Base-by-base conservation (phyloP, 2,888 invertebrate species). In the Noctua pronuba region DNA sequence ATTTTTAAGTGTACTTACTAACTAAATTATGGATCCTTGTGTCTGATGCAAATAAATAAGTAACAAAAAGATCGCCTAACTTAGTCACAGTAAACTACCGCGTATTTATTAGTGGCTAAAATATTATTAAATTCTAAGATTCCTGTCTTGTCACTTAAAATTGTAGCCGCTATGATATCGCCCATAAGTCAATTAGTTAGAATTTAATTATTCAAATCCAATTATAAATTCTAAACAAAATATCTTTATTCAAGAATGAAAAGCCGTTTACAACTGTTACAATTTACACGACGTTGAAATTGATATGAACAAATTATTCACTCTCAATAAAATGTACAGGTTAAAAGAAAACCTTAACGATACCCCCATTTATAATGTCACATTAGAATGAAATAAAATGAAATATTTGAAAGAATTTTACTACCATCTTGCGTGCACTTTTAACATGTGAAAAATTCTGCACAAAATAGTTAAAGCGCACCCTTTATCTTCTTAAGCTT, bases 171-270 rank as follows among this genome's bases (percentile, higher is more conserved):
- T 13, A 46, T 35, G 31, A 62, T 73, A 68, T 52, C 41, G 24
- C n/a, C 44, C 10, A 38, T 73, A 62, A 75, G 44, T 84, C 67
- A 82, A 73, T 68, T 65, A 46, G 64, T 58, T 76, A 35, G 58
- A 83, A 75, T 70, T n/a, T 70, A 73, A 77, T 75, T 74, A 84
- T 79, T 82, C 74, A 68, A 73, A 64, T 18, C 10, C 38, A 83
- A 74, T 83, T 71, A 74, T 52, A 77, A 4, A 78, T 66, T 73
- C 65, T 58, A n/a, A 73, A 65, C 41, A 44, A 82, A 80, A 75
- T 82, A 71, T 82, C n/a, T 82, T 49, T 52, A 73, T 83, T 80
- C 69, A 70, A 65, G 65, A 69, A 77, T 11, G 52, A 44, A 8
- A 41, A 49, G 41, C 35, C 2, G 49, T 28, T 60, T 31, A 46